Evolutionary conservation across 2,113 vertebrate species (phyloP).

Genomic region (Puffinus mauretanicus): DNA sequence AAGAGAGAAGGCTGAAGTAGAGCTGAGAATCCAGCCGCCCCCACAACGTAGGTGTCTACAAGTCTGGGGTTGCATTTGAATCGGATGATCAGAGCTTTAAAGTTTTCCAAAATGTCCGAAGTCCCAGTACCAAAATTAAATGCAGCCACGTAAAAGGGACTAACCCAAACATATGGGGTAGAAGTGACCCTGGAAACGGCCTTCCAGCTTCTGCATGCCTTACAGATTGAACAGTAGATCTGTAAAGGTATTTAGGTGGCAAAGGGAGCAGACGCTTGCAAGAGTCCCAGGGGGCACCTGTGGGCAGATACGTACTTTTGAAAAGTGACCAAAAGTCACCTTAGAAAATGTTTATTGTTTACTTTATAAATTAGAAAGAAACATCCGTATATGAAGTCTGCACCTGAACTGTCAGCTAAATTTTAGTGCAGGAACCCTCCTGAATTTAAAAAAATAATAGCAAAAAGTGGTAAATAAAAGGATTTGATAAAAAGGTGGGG

Average conservation of each 20-base stretch:
- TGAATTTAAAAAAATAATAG: not conserved
- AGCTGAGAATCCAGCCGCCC: slow-evolving; percentile 47
- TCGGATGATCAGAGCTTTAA: slow-evolving; percentile 1
- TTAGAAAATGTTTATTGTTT: not conserved
- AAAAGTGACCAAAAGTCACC: not conserved
- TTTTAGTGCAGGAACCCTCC: not conserved
- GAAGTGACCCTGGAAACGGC: not conserved
- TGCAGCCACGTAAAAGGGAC: not conserved
- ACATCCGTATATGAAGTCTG: not conserved
- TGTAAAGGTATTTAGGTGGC: not conserved
- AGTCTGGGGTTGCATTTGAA: slow-evolving; percentile 29
- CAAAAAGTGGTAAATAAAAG: not conserved
- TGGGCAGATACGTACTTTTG: not conserved
- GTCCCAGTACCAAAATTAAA: not conserved
- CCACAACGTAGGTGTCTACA: slow-evolving; percentile 31
- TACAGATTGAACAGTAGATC: not conserved
- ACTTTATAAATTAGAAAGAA: not conserved
- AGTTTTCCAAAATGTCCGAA: slow-evolving; percentile 11
- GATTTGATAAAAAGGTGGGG: not conserved
- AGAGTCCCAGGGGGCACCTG: not conserved
- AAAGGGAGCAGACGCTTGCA: not conserved
- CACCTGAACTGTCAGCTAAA: not conserved
- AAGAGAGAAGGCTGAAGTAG: slow-evolving; percentile 10
- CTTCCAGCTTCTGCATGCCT: not conserved
- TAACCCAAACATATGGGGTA: accelerated